Conservation (phyloP, 2,113 vertebrate species). For the Pionites leucogaster region DNA sequence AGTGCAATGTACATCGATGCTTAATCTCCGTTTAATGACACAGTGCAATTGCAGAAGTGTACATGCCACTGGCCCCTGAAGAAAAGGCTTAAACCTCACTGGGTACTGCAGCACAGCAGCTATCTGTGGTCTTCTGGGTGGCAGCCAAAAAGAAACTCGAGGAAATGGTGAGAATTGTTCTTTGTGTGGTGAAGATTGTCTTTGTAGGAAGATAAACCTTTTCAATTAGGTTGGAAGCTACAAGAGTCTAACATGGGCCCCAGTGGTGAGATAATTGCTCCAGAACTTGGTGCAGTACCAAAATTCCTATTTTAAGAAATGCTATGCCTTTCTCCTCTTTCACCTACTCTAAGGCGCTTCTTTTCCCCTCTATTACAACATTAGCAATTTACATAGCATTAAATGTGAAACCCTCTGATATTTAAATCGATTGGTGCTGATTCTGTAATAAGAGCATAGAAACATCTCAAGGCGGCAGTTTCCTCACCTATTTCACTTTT, state of each 20-base stretch:
- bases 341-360: background rate
- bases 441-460: background rate
- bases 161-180: background rate
- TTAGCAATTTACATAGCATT: background rate
- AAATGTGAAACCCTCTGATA: background rate
- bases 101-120: background rate
- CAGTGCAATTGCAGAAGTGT: background rate
- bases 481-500: background rate
- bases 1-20: background rate
- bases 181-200: background rate
- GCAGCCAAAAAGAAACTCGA: background rate
- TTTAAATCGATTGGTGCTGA: background rate
- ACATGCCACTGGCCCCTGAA: background rate
- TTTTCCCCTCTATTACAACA: background rate
- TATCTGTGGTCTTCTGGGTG: background rate
- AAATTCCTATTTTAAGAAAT: slow-evolving; percentile 15
- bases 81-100: background rate
- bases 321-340: background rate
- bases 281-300: background rate
- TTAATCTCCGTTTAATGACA: background rate
- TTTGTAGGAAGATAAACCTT: slow-evolving; percentile 43
- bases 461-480: background rate
- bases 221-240: slow-evolving; percentile 32
- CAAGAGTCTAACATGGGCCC: background rate
- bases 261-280: background rate